phyloP scores from a whole-genome alignment of 2,888 invertebrate genomes.

The Chrysina gloriosa region DNA sequence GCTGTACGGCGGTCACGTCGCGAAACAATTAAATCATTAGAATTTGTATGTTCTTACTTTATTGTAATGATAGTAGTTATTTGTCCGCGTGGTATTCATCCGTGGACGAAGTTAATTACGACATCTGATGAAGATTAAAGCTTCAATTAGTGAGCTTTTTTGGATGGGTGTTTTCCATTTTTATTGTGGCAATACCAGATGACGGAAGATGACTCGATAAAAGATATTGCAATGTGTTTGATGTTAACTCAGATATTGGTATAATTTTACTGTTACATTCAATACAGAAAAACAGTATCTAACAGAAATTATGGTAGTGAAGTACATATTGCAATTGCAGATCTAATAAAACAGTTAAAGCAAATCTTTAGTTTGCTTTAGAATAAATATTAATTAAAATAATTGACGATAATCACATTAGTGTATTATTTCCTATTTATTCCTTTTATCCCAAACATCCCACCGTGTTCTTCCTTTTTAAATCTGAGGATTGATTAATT shows the following conservation, averaged over 20 bases:
- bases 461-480: too few relatives aligned
- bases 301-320: neutral
- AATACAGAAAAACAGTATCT: neutral
- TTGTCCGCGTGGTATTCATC: neutral
- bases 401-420: too few relatives aligned
- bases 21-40: constrained; percentile 51
- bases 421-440: too few relatives aligned
- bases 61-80: neutral
- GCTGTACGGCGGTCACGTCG: constrained; percentile 47
- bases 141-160: too few relatives aligned
- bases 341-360: neutral
- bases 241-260: neutral
- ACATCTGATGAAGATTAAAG: too few relatives aligned
- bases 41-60: constrained; percentile 36
- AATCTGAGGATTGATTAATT: too few relatives aligned
- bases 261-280: neutral
- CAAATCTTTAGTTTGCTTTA: neutral
- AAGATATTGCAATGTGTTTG: neutral
- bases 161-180: too few relatives aligned
- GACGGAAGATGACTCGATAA: neutral
- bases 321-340: neutral
- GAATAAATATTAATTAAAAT: neutral
- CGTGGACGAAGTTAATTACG: too few relatives aligned
- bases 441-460: too few relatives aligned
- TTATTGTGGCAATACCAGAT: neutral